A percentile compares a stretch with the other conserved stretches of the same genome.
Conservation (phyloP, 2,797 vertebrate species). For the Peromyscus melanophrys region DNA sequence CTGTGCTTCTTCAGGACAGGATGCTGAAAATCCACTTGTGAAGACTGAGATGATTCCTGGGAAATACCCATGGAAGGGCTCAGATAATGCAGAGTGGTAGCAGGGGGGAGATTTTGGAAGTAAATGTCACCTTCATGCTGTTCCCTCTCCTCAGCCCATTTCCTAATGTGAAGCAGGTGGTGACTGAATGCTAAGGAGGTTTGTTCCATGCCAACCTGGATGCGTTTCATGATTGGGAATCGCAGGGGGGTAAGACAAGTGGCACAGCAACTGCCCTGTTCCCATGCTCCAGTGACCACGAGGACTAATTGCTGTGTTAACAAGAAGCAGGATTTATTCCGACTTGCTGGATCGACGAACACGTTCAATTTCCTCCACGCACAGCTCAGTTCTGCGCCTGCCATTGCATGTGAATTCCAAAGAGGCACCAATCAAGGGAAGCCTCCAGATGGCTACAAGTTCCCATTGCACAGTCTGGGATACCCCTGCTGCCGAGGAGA, state of each 20-base stretch:
- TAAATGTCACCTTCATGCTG: conserved; percentile 20
- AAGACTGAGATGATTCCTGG: background rate
- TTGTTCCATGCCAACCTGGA: conserved; percentile 9
- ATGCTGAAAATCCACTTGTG: background rate
- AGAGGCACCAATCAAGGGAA: background rate
- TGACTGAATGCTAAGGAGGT: conserved; percentile 36
- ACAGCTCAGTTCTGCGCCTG: background rate
- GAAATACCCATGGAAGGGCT: background rate
- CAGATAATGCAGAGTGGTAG: background rate
- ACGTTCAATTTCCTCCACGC: conserved; percentile 15
- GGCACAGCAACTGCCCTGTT: background rate
- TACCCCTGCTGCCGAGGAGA: background rate
- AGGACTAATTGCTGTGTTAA: conserved; percentile 66
- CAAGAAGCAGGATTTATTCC: conserved; percentile 44
- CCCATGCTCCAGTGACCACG: background rate
- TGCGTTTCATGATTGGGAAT: conserved; percentile 5
- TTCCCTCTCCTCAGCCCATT: background rate
- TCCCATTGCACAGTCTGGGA: background rate
- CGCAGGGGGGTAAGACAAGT: background rate
- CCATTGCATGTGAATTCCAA: background rate
- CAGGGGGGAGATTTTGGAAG: conserved; percentile 13
- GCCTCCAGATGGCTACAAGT: background rate
- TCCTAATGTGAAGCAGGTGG: conserved; percentile 51
- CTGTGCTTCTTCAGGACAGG: conserved; percentile 2
- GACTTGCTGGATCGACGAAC: conserved; percentile 31